Evolutionary conservation across 2,113 vertebrate genomes (phyloP), one percentile per base, ranked within the genome.

Genomic region (Cervus canadensis): DNA sequence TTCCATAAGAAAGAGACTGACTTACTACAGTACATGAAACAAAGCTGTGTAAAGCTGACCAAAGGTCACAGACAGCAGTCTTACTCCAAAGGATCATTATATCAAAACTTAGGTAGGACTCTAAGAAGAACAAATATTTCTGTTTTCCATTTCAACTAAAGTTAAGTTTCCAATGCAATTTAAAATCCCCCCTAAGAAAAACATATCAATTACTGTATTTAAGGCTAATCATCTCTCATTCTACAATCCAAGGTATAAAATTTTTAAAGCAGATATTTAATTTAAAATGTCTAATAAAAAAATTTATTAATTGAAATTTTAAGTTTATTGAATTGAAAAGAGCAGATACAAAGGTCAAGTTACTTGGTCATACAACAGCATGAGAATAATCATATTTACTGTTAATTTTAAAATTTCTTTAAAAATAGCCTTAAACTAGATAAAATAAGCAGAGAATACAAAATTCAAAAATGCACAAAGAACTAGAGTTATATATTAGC

Each of bases 111-210:
- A 91, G 6, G 1, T 36, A 93, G 25, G 52, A 79, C 25, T 84
- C 23, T 87, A 62, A n/a, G 25, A 82, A 89, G n/a, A 71, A 89
- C 16, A 96, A 93, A 43, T 87, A 83, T 78, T 45, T n/a, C 83
- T 60, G 11, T 19, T 96, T 76, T 62, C 40, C 17, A 87, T 43
- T 89, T 5, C 76, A 95, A 95, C 81, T 89, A 91, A 71, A 81
- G 90, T 83, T 88, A 62, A 79, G 89, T 87, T 83, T 89, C 45
- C 40, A 74, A 88, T 40, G 14, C 43, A 95, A 67, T 87, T 87
- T 88, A 76, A 93, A 93, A 82, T 62, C 79, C 84, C 23, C 56
- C 59, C 1, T 71, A 95, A 94, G 62, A 98, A 89, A 87, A 96
- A 93, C 8, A 52, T 56, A 94, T 60, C 17, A 52, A 78, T 36